Conservation (phyloP, 2,797 vertebrate species). For the Malacoraja senta region DNA sequence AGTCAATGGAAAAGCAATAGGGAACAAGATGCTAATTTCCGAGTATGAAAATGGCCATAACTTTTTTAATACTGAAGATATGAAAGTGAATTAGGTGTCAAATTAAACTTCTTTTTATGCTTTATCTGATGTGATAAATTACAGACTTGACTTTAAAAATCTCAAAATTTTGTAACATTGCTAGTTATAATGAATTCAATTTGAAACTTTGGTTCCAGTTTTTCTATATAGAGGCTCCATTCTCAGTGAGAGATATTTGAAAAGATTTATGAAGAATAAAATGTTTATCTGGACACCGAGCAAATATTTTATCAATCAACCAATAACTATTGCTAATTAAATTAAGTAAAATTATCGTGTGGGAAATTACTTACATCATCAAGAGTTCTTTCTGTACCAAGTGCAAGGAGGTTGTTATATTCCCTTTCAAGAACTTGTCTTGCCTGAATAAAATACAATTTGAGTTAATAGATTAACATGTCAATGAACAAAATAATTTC, state of each 20-base stretch:
- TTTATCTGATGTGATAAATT: too few relatives aligned
- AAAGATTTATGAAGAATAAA: not conserved
- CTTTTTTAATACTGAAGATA: too few relatives aligned
- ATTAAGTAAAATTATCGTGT: too few relatives aligned
- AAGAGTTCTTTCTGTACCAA: constrained; percentile 93
- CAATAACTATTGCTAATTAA: not conserved
- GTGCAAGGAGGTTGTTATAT: constrained; percentile 94
- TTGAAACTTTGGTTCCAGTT: too few relatives aligned
- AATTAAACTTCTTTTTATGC: too few relatives aligned
- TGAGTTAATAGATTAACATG: not conserved
- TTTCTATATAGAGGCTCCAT: not conserved
- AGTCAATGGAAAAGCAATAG: too few relatives aligned
- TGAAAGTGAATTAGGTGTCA: too few relatives aligned
- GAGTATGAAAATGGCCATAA: too few relatives aligned
- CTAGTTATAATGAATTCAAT: too few relatives aligned
- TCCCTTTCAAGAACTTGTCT: constrained; percentile 97
- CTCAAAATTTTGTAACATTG: too few relatives aligned
- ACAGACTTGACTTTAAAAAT: too few relatives aligned
- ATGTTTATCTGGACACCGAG: not conserved
- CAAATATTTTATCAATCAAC: constrained; percentile 10
- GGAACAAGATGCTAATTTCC: too few relatives aligned
- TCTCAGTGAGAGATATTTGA: not conserved
- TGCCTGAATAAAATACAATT: constrained; percentile 62
- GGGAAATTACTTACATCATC: constrained; percentile 78
- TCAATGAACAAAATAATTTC: not conserved